Conservation (phyloP, 2,797 vertebrate genomes). For the Coranthus polyacanthus region DNA sequence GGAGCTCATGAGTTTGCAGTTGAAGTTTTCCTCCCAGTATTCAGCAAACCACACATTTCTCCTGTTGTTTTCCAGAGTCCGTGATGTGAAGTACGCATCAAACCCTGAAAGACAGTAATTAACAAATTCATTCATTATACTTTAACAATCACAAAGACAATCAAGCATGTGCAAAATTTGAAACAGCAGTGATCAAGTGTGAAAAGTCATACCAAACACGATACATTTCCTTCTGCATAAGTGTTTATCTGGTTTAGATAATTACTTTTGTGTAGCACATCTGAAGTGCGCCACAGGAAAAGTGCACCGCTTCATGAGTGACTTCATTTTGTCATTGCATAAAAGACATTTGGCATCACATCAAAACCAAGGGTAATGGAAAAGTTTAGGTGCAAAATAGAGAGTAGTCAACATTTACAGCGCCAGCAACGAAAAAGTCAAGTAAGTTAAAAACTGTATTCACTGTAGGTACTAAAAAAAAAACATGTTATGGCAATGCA, state of each 20-base stretch:
- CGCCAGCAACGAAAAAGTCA: neutral
- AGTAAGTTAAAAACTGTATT: no score
- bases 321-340: no score
- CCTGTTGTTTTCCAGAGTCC: conserved; percentile 95
- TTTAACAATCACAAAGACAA: neutral
- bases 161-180: neutral
- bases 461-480: neutral
- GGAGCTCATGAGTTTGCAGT: conserved; percentile 96
- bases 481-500: neutral
- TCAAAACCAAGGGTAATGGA: no score
- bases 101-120: conserved; percentile 85
- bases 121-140: conserved; percentile 1
- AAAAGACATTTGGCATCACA: no score
- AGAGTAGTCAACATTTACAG: neutral
- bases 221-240: neutral
- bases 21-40: conserved; percentile 99
- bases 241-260: conserved; percentile 15
- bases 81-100: conserved; percentile 92
- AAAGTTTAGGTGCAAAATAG: neutral
- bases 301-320: no score
- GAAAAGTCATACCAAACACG: conserved; percentile 6
- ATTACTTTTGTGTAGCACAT: neutral
- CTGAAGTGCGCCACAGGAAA: neutral
- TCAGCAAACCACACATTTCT: conserved; percentile 98
- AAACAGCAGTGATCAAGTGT: neutral